Evolutionary conservation across 2,888 invertebrate species (phyloP).

Genomic region (Adela reaumurella): DNA sequence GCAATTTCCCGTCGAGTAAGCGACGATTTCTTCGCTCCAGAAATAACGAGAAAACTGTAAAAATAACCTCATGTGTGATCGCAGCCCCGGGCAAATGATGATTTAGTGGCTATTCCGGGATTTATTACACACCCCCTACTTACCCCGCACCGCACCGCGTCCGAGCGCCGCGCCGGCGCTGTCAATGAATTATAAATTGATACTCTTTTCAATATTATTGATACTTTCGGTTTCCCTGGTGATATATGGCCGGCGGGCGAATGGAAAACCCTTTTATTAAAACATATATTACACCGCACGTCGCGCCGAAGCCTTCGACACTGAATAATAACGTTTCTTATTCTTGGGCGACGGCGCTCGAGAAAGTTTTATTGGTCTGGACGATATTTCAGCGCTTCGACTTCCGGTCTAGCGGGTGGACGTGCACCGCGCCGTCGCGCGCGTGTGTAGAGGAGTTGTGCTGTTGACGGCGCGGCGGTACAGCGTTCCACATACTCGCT

Average conservation of each 20-base stretch:
- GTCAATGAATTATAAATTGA: conserved; percentile 51
- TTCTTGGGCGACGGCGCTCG: not conserved
- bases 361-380: not conserved
- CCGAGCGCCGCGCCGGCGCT: conserved; percentile 19
- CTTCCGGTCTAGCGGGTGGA: not conserved
- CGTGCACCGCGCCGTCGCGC: no score
- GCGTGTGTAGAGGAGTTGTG: no score
- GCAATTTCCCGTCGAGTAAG: not conserved
- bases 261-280: conserved; percentile 55
- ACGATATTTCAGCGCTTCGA: not conserved
- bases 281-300: conserved; percentile 52
- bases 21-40: not conserved
- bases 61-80: not conserved
- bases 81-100: conserved; percentile 33
- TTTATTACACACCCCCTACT: conserved; percentile 31
- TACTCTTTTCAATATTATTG: conserved; percentile 49
- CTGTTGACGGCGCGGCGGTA: no score
- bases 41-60: not conserved
- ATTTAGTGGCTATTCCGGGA: conserved; percentile 44
- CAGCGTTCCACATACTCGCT: no score
- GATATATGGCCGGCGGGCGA: conserved; percentile 44
- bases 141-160: not conserved
- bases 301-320: conserved; percentile 39
- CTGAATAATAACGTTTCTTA: conserved; percentile 35
- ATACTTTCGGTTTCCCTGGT: conserved; percentile 39